These are phyloP conservation scores for Asarcornis scutulata DNA, from an alignment of 2,113 vertebrate genomes.

Conservation along the genomic window DNA sequence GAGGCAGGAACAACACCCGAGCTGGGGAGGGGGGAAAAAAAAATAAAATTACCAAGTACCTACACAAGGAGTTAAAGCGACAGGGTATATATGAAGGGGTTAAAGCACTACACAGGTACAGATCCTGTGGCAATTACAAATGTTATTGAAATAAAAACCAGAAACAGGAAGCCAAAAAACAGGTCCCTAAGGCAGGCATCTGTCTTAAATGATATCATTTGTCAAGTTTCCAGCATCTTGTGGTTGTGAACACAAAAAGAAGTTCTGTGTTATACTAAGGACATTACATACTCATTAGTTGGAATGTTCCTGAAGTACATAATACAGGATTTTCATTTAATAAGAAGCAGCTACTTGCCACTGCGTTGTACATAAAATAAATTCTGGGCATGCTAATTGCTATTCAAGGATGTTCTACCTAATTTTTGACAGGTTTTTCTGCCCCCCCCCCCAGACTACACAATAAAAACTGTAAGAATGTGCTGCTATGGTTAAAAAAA, in stretches of 20 bases:
- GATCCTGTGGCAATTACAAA: conserved; percentile 78
- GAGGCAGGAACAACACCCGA: neutral
- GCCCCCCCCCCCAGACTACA: neutral
- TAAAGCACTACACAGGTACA: conserved; percentile 76
- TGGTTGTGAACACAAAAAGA: conserved; percentile 75
- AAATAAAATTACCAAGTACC: neutral
- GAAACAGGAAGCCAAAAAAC: conserved; percentile 82
- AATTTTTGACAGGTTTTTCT: conserved; percentile 54
- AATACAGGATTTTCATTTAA: conserved; percentile 75
- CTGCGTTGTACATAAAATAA: conserved; percentile 66
- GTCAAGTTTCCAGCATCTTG: conserved; percentile 81
- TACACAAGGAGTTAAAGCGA: conserved; percentile 28
- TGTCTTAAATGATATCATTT: conserved; percentile 84
- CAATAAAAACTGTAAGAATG: neutral
- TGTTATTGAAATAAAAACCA: conserved; percentile 83
- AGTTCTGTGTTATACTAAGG: conserved; percentile 73
- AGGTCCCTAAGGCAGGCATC: conserved; percentile 82
- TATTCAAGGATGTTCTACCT: conserved; percentile 44
- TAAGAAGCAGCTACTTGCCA: conserved; percentile 76
- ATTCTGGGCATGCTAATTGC: conserved; percentile 58
- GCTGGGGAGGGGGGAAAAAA: neutral
- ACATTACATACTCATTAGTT: conserved; percentile 75
- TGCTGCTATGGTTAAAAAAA: neutral
- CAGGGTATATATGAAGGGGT: conserved; percentile 64
- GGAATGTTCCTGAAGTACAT: conserved; percentile 70